Conservation (phyloP, 2,797 vertebrate genomes). For the Myotis vivesi region DNA sequence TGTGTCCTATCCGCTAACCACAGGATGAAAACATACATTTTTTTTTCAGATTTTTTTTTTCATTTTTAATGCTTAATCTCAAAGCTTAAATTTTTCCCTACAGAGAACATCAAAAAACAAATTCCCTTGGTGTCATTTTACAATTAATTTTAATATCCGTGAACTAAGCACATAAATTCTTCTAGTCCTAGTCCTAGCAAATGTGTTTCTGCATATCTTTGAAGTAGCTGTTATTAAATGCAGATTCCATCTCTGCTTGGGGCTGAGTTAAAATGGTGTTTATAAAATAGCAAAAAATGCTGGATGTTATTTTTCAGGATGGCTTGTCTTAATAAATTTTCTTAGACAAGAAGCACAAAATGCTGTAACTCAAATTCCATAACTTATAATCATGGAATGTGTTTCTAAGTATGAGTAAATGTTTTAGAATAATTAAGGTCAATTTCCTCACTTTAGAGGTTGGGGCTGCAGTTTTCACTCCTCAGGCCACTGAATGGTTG, state of each 20-base stretch:
- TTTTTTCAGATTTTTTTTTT: constrained; percentile 33
- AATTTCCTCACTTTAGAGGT: neutral
- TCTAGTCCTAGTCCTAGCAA: constrained; percentile 79
- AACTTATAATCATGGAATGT: constrained; percentile 59
- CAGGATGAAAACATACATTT: constrained; percentile 58
- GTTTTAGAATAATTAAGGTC: constrained; percentile 44
- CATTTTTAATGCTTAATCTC: constrained; percentile 59
- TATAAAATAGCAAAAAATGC: constrained; percentile 68
- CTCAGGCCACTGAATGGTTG: no score
- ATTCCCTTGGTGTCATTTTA: constrained; percentile 77
- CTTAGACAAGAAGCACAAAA: constrained; percentile 75
- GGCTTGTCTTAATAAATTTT: constrained; percentile 73
- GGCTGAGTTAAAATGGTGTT: constrained; percentile 75
- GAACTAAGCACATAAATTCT: constrained; percentile 81
- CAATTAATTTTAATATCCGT: constrained; percentile 80
- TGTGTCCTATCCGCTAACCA: constrained; percentile 66
- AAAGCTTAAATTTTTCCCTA: constrained; percentile 69
- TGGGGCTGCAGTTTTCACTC: neutral
- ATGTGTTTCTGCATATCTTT: constrained; percentile 80
- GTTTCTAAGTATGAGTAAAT: constrained; percentile 64
- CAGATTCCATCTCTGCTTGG: constrained; percentile 80
- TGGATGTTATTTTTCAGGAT: constrained; percentile 80
- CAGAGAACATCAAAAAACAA: constrained; percentile 72
- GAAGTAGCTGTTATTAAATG: constrained; percentile 82
- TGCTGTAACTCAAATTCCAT: constrained; percentile 55